These are phyloP conservation scores for Pasiphila rectangulata DNA, from an alignment of 2,888 invertebrate species.

Conservation along the genomic window DNA sequence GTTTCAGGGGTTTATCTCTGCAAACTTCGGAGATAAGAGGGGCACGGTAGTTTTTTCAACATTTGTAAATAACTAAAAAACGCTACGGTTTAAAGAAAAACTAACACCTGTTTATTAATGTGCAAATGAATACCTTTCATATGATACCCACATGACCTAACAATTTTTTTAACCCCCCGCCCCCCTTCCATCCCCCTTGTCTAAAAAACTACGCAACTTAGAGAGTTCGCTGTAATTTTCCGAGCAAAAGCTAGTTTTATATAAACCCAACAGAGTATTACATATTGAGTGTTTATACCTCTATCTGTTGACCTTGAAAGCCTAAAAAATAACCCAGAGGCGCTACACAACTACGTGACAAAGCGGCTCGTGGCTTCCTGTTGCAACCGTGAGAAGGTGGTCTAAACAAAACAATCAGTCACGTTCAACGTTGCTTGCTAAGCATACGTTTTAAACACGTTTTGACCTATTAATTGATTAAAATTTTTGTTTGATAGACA, in stretches of 20 bases:
- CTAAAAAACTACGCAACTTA: too few relatives aligned
- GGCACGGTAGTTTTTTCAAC: too few relatives aligned
- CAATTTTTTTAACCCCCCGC: too few relatives aligned
- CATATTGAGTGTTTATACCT: neutral
- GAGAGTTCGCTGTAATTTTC: too few relatives aligned
- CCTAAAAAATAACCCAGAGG: neutral
- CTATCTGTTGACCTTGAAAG: slow-evolving; percentile 3
- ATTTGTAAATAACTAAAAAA: too few relatives aligned
- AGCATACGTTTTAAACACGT: slow-evolving; percentile 7
- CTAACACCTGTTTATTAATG: too few relatives aligned
- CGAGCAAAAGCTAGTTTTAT: neutral
- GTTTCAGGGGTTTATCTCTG: too few relatives aligned
- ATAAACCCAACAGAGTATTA: neutral
- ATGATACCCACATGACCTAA: too few relatives aligned
- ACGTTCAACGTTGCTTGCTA: slow-evolving; percentile 11
- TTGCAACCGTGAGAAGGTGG: slow-evolving; percentile 16
- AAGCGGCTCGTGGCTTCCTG: slow-evolving; percentile 10
- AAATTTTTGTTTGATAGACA: neutral
- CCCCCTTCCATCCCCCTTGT: too few relatives aligned
- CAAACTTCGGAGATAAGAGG: too few relatives aligned
- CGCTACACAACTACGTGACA: slow-evolving; percentile 9
- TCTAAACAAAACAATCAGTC: slow-evolving; percentile 6
- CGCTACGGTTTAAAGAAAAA: too few relatives aligned
- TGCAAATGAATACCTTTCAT: too few relatives aligned
- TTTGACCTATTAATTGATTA: slow-evolving; percentile 6